Percentiles rank a stretch among this genome's conserved stretches.
These are phyloP conservation scores for Noctua fimbriata DNA, from an alignment of 2,888 invertebrate species.

Conservation along the genomic window DNA sequence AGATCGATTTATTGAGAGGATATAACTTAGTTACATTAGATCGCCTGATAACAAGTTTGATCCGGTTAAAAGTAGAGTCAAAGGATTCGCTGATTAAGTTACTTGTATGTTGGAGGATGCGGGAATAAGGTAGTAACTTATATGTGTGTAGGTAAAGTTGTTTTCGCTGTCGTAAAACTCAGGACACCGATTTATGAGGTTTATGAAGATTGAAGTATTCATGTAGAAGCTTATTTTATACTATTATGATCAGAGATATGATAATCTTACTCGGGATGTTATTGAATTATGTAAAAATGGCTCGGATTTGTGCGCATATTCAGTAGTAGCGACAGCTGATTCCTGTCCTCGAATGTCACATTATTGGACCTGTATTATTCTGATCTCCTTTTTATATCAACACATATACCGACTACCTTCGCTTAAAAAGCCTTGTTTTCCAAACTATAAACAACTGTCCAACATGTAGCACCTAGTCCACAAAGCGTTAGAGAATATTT, in stretches of 20 bases:
- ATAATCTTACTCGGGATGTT: conserved; percentile 3
- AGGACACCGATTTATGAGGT: conserved; percentile 26
- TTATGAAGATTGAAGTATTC: conserved; percentile 54
- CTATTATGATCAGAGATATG: neutral
- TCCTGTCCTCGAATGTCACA: neutral
- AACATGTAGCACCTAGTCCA: conserved; percentile 15
- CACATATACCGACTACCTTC: neutral
- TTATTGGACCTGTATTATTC: neutral
- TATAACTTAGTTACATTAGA: conserved; percentile 52
- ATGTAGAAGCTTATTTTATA: neutral
- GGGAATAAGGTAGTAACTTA: neutral
- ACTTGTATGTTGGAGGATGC: conserved; percentile 17
- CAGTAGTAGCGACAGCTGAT: neutral
- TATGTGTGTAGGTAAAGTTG: conserved; percentile 21
- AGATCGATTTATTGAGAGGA: conserved; percentile 61
- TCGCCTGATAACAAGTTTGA: conserved; percentile 55
- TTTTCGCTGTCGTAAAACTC: conserved; percentile 42
- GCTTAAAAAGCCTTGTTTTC: conserved; percentile 19
- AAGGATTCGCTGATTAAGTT: conserved; percentile 47
- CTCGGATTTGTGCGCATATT: conserved; percentile 1
- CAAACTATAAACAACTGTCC: conserved; percentile 28
- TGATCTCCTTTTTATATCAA: neutral
- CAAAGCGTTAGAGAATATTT: conserved; percentile 47
- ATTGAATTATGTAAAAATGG: conserved; percentile 4
- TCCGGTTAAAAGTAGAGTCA: conserved; percentile 46